Percentiles rank a stretch among this genome's conserved stretches.
Evolutionary conservation across 64 coral and sea anemone genomes (phyloP).

Genomic region (Stichodactyla mertensii): DNA sequence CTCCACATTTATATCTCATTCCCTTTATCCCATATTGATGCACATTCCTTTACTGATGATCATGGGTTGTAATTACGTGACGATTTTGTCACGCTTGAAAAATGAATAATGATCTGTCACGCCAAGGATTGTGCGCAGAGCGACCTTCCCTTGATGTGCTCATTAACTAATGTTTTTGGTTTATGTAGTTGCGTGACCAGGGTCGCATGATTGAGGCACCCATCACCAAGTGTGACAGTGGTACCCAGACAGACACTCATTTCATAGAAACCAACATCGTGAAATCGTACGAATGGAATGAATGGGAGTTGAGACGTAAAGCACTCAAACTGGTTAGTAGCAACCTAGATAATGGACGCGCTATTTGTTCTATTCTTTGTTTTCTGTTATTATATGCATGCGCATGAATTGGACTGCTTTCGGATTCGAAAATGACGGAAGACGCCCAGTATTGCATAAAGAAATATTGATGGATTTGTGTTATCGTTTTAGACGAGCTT

Average conservation of each 20-base stretch:
- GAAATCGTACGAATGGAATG: conserved; percentile 99
- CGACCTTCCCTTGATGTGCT: too few relatives aligned
- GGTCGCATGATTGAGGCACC: conserved; percentile 89
- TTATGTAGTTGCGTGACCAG: conserved; percentile 50
- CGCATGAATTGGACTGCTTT: background rate
- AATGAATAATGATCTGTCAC: too few relatives aligned
- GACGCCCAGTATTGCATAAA: too few relatives aligned
- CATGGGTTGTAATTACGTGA: too few relatives aligned
- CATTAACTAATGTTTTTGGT: background rate
- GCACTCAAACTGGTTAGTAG: conserved; percentile 82
- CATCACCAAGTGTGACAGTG: conserved; percentile 95
- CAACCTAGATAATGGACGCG: background rate
- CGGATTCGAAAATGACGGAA: too few relatives aligned
- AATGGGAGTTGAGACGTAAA: conserved; percentile 95
- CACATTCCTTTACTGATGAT: too few relatives aligned
- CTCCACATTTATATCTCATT: too few relatives aligned
- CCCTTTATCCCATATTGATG: too few relatives aligned
- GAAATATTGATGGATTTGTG: too few relatives aligned
- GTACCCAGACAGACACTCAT: conserved; percentile 97
- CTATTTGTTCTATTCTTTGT: background rate
- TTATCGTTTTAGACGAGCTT: too few relatives aligned
- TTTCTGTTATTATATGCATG: background rate
- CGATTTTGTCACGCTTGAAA: too few relatives aligned
- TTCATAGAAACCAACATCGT: conserved; percentile 95
- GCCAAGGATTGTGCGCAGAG: too few relatives aligned